Evolutionary conservation across 2,888 invertebrate species (phyloP).

Genomic region (Mesoligia furuncula): DNA sequence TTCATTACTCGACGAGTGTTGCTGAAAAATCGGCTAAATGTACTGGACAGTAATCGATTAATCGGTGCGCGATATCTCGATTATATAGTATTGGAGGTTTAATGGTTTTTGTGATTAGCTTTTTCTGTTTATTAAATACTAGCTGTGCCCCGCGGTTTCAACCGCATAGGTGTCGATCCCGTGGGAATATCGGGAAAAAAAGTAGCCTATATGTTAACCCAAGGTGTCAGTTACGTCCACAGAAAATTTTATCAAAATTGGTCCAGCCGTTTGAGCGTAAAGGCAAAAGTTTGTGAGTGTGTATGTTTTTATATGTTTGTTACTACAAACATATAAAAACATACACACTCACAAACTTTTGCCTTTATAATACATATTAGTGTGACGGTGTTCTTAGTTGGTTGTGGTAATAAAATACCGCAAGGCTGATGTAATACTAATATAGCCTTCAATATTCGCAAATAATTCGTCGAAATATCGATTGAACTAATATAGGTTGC

Average conservation of each 20-base stretch:
- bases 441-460: background rate
- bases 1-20: conserved; percentile 57
- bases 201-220: too few species aligned
- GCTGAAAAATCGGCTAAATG: conserved; percentile 61
- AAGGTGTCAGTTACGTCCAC: too few species aligned
- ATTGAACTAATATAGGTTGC: background rate
- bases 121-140: background rate
- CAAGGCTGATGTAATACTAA: background rate
- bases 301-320: too few species aligned
- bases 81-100: conserved; percentile 8
- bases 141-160: too few species aligned
- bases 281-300: too few species aligned
- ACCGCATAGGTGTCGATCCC: too few species aligned
- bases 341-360: too few species aligned
- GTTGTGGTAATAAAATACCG: background rate
- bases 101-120: conserved; percentile 7
- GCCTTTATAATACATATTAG: too few species aligned
- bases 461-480: background rate
- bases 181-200: too few species aligned
- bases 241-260: too few species aligned
- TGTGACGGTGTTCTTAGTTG: background rate
- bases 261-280: too few species aligned
- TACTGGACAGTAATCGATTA: conserved; percentile 53
- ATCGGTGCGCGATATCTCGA: conserved; percentile 42
- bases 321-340: too few species aligned